Evolutionary conservation across 2,797 vertebrate genomes (phyloP), one percentile per base, ranked within the genome.

Genomic region (Pipistrellus nathusii): DNA sequence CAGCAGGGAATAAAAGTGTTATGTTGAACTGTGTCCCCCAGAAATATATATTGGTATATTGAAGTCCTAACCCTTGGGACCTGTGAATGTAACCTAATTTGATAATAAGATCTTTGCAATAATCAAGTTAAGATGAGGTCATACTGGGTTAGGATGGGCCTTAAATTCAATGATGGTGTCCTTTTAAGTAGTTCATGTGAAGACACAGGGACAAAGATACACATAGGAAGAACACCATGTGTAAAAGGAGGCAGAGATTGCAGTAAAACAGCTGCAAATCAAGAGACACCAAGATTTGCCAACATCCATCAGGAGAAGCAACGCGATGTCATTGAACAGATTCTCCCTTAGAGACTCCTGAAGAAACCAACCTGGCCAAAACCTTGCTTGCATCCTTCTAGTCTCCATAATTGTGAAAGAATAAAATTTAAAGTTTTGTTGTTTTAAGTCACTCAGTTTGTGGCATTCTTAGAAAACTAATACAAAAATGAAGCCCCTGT

Each of bases 121-220:
- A 88, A 95, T 90, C 21, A n/a, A 93, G 14, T 68, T 83, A 89
- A 90, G 6, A 80, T 77, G n/a, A 76, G 84, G 53, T 92, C 53
- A 80, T 44, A 53, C 17, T 32, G 62, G 23, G 68, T 68, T 38
- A 69, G 8, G 35, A 55, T 35, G 21, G 44, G 3, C 18, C 69
- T 94, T 96, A 69, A 76, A 57, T 72, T 75, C 53, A 83, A 8
- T 90, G 78, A 78, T 10, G 12, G 44, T 48, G 15, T 69, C 55
- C 25, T n/a, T 46, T 25, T 38, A 55, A 59, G 41, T 46, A 68
- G 57, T 13, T 38, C n/a, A 35, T 8, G 9, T 64, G 38, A 62
- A 84, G 32, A 62, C 18, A 68, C 6, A 48, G 9, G 17, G 18
- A 55, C 64, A 55, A 25, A 76, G 20, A 66, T 25, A 78, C 23